Percentiles rank a stretch among this genome's conserved stretches.
These are phyloP conservation scores for Dendrolimus houi DNA, from an alignment of 2,888 invertebrate genomes.

Conservation along the genomic window DNA sequence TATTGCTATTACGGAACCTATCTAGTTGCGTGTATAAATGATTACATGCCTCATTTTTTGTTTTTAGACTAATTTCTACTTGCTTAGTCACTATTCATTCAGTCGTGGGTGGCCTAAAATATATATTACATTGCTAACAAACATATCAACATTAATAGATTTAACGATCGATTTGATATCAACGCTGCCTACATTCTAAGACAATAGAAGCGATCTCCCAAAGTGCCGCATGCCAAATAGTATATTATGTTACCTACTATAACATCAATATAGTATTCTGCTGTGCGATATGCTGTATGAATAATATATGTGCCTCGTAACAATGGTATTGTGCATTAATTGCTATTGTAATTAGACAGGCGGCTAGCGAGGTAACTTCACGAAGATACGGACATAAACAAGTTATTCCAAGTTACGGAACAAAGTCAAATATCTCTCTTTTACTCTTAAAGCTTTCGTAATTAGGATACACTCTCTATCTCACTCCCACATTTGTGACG, in stretches of 20 bases:
- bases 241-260: conserved; percentile 9
- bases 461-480: conserved; percentile 16
- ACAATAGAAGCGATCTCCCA: conserved; percentile 22
- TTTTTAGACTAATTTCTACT: too few species aligned
- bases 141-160: conserved; percentile 23
- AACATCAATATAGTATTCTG: not conserved
- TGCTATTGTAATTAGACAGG: conserved; percentile 33
- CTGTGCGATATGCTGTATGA: not conserved
- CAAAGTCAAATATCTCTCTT: conserved; percentile 18
- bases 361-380: conserved; percentile 22
- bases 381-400: conserved; percentile 29
- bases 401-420: conserved; percentile 18
- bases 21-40: too few species aligned
- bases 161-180: conserved; percentile 33
- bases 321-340: conserved; percentile 32
- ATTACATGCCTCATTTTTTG: too few species aligned
- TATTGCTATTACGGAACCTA: too few species aligned
- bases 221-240: conserved; percentile 20
- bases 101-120: conserved; percentile 3
- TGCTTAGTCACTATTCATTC: too few species aligned
- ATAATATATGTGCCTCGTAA: conserved; percentile 11
- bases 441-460: conserved; percentile 13
- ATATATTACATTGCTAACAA: conserved; percentile 22
- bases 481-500: conserved; percentile 40
- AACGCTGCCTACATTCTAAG: conserved; percentile 23